Evolutionary conservation across 2,113 vertebrate species (phyloP), one percentile per base, ranked within the genome.

Genomic region (Megaptera novaeangliae): DNA sequence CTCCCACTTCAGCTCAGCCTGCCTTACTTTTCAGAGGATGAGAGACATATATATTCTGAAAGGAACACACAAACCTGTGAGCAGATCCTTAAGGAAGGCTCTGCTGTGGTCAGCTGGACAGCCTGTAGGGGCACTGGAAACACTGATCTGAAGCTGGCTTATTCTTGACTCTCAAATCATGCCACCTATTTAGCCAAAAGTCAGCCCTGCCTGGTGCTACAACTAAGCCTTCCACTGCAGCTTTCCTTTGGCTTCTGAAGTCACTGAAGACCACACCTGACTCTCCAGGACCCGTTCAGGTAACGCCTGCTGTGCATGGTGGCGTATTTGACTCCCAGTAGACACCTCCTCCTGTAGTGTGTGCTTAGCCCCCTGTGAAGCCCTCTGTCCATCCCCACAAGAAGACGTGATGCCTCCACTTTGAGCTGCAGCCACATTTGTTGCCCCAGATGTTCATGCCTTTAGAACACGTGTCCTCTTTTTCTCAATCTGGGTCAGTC

Each of bases 401-500:
- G 71, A 55, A 21, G 80, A 61, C 0, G 0, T 0, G 1, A 66
- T 34, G 55, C 6, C 49, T 55, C 49, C 41, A 0, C 3, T 2
- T 64, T 57, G 57, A 39, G 5, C 52, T 59, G 25, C n/a, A 44
- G 18, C 18, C 23, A 41, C 49, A 59, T 25, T 46, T 21, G 13
- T 17, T 71, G 46, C 71, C 15, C 18, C 41, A 13, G 52, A 82
- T 39, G n/a, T 34, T 55, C 31, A 39, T 29, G 49, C 23, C 57
- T 95, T 86, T 61, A 52, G 63, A 92, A 80, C 3, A 2, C 20
- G 6, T 88, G 39, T 4, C 34, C 68, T 85, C 68, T 96, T 92
- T 93, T 87, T 66, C 63, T 94, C 59, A 80, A 7, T 84, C 57
- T 92, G 44, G 74, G 66, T 96, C 44, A 94, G 49, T 69, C 18